Evolutionary conservation across 1,140 invertebrate species (phyloP).

Genomic region (Drosophila funebris): DNA sequence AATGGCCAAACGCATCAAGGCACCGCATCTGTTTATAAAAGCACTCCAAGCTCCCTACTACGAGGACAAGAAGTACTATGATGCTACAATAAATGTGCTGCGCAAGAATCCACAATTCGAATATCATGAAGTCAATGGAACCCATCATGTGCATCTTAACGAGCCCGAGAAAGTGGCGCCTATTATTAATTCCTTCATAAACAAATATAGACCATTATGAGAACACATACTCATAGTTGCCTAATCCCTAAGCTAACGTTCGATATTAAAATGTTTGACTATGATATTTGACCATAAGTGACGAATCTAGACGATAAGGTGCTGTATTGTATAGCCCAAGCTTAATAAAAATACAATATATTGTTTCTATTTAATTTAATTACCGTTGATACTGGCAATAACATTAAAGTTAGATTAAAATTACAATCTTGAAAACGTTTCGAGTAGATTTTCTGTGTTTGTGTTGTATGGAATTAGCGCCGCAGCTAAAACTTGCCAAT

Average conservation of each 20-base stretch:
- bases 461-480: constrained; percentile 55
- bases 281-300: constrained; percentile 4
- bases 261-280: constrained; percentile 7
- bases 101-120: constrained; percentile 86
- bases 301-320: constrained; percentile 20
- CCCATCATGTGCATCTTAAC: constrained; percentile 91
- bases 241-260: constrained; percentile 9
- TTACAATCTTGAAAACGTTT: constrained; percentile 65
- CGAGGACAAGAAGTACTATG: constrained; percentile 85
- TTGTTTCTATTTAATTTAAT: constrained; percentile 78
- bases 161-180: constrained; percentile 86
- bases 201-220: constrained; percentile 83
- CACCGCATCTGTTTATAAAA: constrained; percentile 87
- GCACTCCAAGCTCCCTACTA: constrained; percentile 85
- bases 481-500: constrained; percentile 55
- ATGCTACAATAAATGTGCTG: constrained; percentile 85
- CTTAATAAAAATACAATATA: not conserved
- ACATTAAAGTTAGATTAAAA: constrained; percentile 69
- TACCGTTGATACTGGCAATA: constrained; percentile 73
- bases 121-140: constrained; percentile 87
- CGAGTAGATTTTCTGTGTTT: constrained; percentile 18
- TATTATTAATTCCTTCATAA: constrained; percentile 86
- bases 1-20: constrained; percentile 85
- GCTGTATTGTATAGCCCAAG: not conserved
- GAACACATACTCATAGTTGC: not conserved